These are phyloP conservation scores for Fregetta grallaria DNA, from an alignment of 2,113 vertebrate genomes.

Conservation along the genomic window DNA sequence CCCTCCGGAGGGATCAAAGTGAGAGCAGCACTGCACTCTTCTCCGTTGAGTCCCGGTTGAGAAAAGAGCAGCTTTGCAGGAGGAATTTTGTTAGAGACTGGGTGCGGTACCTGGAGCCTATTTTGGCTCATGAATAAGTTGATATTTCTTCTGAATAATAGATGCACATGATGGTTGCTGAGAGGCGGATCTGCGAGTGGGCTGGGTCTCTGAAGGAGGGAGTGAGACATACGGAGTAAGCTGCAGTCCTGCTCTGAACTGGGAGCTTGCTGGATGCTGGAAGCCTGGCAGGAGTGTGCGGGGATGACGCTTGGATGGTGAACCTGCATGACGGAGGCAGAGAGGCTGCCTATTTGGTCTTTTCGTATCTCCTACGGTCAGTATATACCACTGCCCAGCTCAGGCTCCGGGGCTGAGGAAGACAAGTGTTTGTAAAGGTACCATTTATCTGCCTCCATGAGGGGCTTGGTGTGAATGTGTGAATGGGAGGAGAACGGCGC, in stretches of 20 bases:
- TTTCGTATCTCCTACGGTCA: fast-evolving
- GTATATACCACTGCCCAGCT: not conserved
- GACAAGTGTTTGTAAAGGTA: not conserved
- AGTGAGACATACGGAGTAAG: not conserved
- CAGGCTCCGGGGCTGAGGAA: not conserved
- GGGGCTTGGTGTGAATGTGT: not conserved
- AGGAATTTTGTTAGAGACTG: not conserved
- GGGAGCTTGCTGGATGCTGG: not conserved
- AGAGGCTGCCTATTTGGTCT: not conserved
- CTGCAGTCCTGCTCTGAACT: not conserved
- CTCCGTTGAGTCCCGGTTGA: not conserved
- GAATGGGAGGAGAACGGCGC: not conserved
- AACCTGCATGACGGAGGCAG: not conserved
- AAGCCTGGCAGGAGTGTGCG: not conserved
- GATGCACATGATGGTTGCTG: slow-evolving; percentile 2
- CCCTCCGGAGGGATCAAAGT: not conserved
- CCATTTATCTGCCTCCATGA: not conserved
- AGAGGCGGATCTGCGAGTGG: not conserved
- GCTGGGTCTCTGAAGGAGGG: not conserved
- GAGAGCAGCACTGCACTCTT: not conserved
- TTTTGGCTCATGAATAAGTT: slow-evolving; percentile 16
- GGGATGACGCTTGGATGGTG: not conserved
- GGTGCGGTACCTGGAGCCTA: not conserved
- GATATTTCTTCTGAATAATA: slow-evolving; percentile 42
- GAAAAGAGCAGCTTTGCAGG: not conserved